A percentile compares a stretch with the other conserved stretches of the same genome.
Evolutionary conservation across 2,113 vertebrate species (phyloP).

Genomic region (Antechinus stuartii): DNA sequence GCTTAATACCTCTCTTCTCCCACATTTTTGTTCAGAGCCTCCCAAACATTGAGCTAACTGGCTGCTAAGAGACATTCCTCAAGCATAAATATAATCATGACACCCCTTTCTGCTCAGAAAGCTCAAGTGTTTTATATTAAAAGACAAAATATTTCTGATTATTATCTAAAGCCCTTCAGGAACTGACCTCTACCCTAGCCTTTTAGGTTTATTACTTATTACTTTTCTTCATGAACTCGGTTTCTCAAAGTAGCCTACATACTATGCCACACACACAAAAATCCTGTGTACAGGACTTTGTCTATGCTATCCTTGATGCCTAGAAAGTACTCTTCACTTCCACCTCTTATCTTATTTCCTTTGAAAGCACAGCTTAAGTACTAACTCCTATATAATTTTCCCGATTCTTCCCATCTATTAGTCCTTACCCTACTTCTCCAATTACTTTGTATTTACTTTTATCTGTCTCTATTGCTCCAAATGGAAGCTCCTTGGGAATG

Average conservation of each 20-base stretch:
- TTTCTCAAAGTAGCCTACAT: background rate
- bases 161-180: background rate
- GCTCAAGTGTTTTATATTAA: background rate
- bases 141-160: background rate
- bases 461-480: background rate
- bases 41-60: no score
- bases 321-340: background rate
- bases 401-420: background rate
- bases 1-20: no score
- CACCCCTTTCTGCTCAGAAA: background rate
- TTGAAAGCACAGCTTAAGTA: background rate
- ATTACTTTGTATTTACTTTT: background rate
- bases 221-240: background rate
- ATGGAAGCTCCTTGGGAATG: background rate
- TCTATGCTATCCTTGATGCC: background rate
- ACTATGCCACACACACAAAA: background rate
- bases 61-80: background rate
- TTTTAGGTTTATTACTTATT: background rate
- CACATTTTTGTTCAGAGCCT: no score
- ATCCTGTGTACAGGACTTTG: background rate
- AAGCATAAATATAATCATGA: background rate
- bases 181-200: background rate
- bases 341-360: background rate
- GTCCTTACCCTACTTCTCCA: background rate
- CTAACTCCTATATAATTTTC: background rate